phyloP scores from a whole-genome alignment of 2,113 vertebrate species.

The Microcebus lehilahytsara region DNA sequence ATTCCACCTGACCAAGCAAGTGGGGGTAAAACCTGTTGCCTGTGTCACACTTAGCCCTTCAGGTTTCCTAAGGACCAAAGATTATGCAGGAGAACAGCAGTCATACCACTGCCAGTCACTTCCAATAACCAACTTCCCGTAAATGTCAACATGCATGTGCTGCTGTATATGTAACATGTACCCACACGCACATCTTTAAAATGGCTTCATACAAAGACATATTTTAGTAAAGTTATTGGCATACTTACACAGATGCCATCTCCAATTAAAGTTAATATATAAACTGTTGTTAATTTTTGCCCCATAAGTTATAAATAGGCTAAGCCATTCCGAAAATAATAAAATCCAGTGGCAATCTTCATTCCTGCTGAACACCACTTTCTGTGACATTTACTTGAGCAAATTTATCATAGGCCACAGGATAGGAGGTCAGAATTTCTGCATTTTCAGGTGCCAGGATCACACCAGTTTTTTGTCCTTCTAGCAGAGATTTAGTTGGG shows the following conservation, averaged over 20 bases:
- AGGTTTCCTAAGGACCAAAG: neutral
- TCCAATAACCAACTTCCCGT: neutral
- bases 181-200: neutral
- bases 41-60: neutral
- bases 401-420: neutral
- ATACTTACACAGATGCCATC: neutral
- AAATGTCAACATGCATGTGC: neutral
- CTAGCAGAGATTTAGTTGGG: neutral
- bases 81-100: neutral
- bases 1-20: neutral
- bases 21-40: neutral
- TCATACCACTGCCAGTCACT: neutral
- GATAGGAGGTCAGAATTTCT: neutral
- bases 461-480: neutral
- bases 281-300: neutral
- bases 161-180: neutral
- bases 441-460: neutral
- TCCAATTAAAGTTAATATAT: neutral
- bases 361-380: neutral
- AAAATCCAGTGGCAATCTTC: neutral
- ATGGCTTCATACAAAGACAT: neutral
- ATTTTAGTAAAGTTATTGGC: neutral
- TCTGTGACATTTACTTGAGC: neutral
- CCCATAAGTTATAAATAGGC: neutral
- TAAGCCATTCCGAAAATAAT: neutral